Evolutionary conservation across 2,113 vertebrate genomes (phyloP), one percentile per base, ranked within the genome.

Genomic region (Trinectes maculatus): DNA sequence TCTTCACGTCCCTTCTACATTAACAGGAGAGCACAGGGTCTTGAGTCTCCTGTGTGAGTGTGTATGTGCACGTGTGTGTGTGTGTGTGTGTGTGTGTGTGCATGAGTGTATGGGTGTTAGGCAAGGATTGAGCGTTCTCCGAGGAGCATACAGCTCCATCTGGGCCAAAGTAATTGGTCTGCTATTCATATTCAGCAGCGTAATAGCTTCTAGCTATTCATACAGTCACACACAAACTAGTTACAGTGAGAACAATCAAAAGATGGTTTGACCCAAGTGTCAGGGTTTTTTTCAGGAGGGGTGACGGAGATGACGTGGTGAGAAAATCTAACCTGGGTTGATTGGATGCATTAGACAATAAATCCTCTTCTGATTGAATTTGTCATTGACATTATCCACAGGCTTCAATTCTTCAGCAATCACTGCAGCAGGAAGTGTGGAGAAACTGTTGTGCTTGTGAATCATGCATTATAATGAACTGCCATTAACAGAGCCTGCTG

Each of bases 171-270:
- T 90, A 91, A 92, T 89, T 92, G 91, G 89, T 83, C 89, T 79
- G 82, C 89, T 91, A 87, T 92, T 93, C 91, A 89, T 91, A 91
- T 91, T 89, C 89, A 86, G 90, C 84, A 85, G 79, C 86, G 87
- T 85, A 90, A 90, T 86, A 63, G 84, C 89, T 90, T 74, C 55
- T 43, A 82, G 92, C 87, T 72, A 84, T 80, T 87, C 86, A 87
- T 79, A 86, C 81, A 87, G 76, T 86, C 85, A 83, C 86, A 82
- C 82, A 79, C 87, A 88, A 89, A 91, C 89, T 90, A 89, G 80
- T 85, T 89, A 79, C 80, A 85, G 67, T 1, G 60, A 82, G 80
- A 81, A 83, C 89, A 84, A 86, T 85, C 80, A 80, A 73, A 74
- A 72, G 85, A 86, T 63, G 84, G 67, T 52, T 42, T 82, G 85